Evolutionary conservation across 2,888 invertebrate species (phyloP), one percentile per base, ranked within the genome.

Genomic region (Pomacea canaliculata): DNA sequence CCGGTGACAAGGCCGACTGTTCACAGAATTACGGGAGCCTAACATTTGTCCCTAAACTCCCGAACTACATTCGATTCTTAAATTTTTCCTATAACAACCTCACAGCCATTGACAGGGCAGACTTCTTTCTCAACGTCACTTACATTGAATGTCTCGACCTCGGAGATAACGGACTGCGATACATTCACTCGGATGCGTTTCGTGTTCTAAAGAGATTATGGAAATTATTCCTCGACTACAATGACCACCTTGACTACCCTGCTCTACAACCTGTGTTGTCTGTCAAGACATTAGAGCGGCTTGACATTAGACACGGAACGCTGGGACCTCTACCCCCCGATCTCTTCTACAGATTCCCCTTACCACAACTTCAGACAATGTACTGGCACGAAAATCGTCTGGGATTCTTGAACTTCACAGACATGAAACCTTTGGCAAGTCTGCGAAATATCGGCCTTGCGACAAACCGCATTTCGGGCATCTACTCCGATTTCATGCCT

Each of bases 351-450:
- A 18, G 48, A 5, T 66, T 66, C 23, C 23, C 62, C 60, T 65
- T 49, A 23, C 60, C 37, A 67, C 76, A 1, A 60, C 67, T 72
- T 13, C 12, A 49, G 1, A 49, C 60, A 9, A 49, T 79, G 12
- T 75, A 48, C 51, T 70, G 77, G 62, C 59, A 71, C 37, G 60
- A 60, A 13, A 77, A 75, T 67, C 65, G 16, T n/a, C 56, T 79
- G 13, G 18, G 13, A 1, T n/a, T 27, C n/a, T 60, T 77, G 8
- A 56, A 77, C 48, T 56, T 79, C 7, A 9, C 63, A 51, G 73
- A 59, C 10, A 67, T 79, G 16, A n/a, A 70, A 0, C 27, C 51
- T 7, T 63, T 77, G 10, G 19, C 70, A 4, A 72, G 63, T 18
- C 67, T 79, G 7, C 3, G 62, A 49, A 63, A 70, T 23, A 66